Evolutionary conservation across 2,797 vertebrate species (phyloP).

Genomic region (Eurystomus glaucurus): DNA sequence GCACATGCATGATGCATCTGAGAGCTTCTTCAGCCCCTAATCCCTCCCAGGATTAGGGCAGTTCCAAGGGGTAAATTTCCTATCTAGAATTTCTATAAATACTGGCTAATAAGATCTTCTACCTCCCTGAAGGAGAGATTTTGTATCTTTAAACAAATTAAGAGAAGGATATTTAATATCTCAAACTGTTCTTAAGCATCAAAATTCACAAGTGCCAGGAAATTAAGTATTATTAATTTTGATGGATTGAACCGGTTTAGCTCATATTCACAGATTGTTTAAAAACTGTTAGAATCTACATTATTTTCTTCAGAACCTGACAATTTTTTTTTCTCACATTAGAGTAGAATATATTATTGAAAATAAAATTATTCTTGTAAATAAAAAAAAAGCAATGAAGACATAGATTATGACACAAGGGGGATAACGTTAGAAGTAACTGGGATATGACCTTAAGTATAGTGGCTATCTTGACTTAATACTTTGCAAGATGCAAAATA

Average conservation of each 20-base stretch:
- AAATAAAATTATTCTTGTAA: not conserved
- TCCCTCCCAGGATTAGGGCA: not conserved
- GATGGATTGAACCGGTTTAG: not conserved
- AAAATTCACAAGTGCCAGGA: not conserved
- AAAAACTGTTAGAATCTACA: not conserved
- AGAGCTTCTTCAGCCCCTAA: conserved; percentile 14
- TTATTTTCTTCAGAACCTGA: not conserved
- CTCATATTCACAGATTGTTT: not conserved
- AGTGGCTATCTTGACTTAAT: not conserved
- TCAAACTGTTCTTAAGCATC: not conserved
- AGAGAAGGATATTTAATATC: not conserved
- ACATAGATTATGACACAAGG: not conserved
- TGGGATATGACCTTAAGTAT: not conserved
- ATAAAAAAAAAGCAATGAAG: not conserved
- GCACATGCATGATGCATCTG: not conserved
- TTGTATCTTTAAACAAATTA: conserved; percentile 28
- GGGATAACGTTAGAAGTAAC: not conserved
- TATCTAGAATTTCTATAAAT: conserved; percentile 27
- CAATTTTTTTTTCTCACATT: not conserved
- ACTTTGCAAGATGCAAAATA: not conserved
- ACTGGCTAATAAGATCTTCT: conserved; percentile 8
- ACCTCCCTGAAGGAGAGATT: not conserved
- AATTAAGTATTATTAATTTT: conserved; percentile 5
- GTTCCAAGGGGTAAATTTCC: not conserved
- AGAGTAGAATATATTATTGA: not conserved